phyloP scores from a whole-genome alignment of 1,140 invertebrate genomes.

The Cecropterus lyciades region DNA sequence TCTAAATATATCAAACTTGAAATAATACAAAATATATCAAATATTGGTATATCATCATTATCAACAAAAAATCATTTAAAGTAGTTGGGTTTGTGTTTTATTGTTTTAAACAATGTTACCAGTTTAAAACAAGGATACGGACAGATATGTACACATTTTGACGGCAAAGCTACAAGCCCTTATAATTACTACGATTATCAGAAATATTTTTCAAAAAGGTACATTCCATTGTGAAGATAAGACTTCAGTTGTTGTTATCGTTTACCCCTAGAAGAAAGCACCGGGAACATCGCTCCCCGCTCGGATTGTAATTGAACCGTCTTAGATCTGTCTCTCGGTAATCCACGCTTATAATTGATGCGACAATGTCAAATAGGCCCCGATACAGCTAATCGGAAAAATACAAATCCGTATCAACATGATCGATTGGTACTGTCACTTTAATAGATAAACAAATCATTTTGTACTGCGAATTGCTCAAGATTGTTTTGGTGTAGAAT shows the following conservation, averaged over 20 bases:
- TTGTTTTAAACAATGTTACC: no score
- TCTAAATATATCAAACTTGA: no score
- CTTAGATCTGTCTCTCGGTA: slow-evolving; percentile 78
- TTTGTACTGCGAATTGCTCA: slow-evolving; percentile 1
- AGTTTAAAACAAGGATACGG: no score
- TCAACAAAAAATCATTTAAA: no score
- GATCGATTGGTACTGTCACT: slow-evolving; percentile 69
- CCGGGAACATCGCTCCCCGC: slow-evolving; percentile 39
- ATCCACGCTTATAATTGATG: slow-evolving; percentile 83
- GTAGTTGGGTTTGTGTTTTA: no score
- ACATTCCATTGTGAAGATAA: background rate
- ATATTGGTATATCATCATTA: no score
- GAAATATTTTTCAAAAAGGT: background rate
- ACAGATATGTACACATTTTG: no score
- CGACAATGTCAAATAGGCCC: slow-evolving; percentile 75
- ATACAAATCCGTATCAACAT: slow-evolving; percentile 74
- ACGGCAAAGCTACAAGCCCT: no score
- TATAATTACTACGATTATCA: no score
- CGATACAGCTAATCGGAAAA: slow-evolving; percentile 80
- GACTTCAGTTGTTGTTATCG: slow-evolving; percentile 14
- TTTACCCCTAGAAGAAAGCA: slow-evolving; percentile 36
- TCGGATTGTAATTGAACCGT: slow-evolving; percentile 75
- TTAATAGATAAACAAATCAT: slow-evolving; percentile 43
- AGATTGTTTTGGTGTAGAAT: background rate
- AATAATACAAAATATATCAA: no score